Evolutionary conservation across 2,113 vertebrate species (phyloP).

Genomic region (Ailurus styani): DNA sequence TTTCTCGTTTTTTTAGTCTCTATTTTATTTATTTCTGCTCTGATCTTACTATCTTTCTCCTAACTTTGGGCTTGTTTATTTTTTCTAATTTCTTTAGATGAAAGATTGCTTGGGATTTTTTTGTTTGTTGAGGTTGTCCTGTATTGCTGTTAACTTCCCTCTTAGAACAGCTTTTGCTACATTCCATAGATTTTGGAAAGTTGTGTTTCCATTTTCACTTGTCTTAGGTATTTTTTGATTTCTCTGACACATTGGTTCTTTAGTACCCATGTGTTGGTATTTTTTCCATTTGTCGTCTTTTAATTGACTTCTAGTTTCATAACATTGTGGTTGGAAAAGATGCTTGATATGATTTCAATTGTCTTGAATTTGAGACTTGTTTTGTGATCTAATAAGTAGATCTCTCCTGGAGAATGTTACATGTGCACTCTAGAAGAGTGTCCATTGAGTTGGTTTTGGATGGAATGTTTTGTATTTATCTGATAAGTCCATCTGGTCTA

Average conservation of each 20-base stretch:
- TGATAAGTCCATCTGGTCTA: not conserved
- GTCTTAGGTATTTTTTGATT: not conserved
- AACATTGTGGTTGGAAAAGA: not conserved
- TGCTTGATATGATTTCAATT: not conserved
- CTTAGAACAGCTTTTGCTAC: not conserved
- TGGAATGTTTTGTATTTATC: not conserved
- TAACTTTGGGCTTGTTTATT: not conserved
- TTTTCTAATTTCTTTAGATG: not conserved
- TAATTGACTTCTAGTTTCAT: not conserved
- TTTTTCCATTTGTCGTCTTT: not conserved
- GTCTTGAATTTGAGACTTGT: not conserved
- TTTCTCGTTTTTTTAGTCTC: not conserved
- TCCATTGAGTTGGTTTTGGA: not conserved
- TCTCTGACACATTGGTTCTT: not conserved
- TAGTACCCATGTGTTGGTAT: not conserved
- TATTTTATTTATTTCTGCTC: not conserved
- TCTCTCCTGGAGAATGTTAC: not conserved
- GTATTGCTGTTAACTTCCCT: not conserved
- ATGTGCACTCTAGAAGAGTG: not conserved
- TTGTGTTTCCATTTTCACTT: not conserved
- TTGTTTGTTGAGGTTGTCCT: not conserved
- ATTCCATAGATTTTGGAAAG: not conserved
- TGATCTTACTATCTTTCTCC: not conserved
- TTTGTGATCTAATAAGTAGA: not conserved
- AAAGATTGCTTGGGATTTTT: not conserved